Evolutionary conservation across 2,113 vertebrate species (phyloP), one percentile per base, ranked within the genome.

Genomic region (Ceratotherium simum): DNA sequence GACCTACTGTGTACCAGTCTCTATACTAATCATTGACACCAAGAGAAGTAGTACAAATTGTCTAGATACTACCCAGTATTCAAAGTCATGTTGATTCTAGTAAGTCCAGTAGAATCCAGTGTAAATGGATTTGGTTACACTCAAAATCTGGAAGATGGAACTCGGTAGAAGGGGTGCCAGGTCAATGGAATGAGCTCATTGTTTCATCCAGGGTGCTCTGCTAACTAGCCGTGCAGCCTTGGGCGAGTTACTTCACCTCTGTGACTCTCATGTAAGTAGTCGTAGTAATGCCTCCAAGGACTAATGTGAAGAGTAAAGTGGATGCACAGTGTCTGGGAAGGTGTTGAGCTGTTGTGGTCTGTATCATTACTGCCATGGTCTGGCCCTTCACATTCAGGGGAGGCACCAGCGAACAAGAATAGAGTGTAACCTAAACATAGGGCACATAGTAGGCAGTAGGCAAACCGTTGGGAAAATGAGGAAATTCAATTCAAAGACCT

Each of bases 301-400:
- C 20, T 36, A 39, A 21, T 0, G 0, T 27, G 80, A 36, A 39
- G n/a, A 48, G 8, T 17, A 4, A 5, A 1, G 16, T 20, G 5
- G 67, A 18, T n/a, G 4, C 36, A 7, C 33, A 8, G 54, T 8
- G 10, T 60, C 70, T 9, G 18, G 64, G 91, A 13, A 2, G 23
- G 16, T 12, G 21, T 13, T n/a, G 36, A 76, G 62, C n/a, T 5
- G 18, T 8, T 31, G 0, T 31, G 17, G 39, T 70, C 56, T 65
- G 23, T 60, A 1, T 83, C 31, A 0, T n/a, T 27, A 23, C 25
- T 62, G 65, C 58, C 36, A 1, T 18, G 14, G 3, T 72, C 88
- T 82, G 70, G 33, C 33, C 67, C 76, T 92, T 8, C 20, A 39
- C 65, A 13, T 79, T 21, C 14, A 62, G 33, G 21, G 79, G 54